These are phyloP conservation scores for Dusona sp. DNA, from an alignment of 2,888 invertebrate genomes.

Conservation along the genomic window DNA sequence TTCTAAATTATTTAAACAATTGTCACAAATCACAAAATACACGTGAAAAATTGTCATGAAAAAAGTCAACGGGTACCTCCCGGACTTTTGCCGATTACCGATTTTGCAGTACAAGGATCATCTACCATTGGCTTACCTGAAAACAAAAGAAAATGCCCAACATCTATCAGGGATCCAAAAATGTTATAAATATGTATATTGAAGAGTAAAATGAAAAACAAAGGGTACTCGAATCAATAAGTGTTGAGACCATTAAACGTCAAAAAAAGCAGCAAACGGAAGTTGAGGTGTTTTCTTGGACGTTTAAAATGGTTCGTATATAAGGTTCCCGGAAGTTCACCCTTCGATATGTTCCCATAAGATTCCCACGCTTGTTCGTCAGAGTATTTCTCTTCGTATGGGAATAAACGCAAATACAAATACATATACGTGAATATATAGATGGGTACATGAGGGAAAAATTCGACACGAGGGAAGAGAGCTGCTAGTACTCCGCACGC, in stretches of 20 bases:
- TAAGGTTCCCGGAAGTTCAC: constrained; percentile 34
- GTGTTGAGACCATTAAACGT: background rate
- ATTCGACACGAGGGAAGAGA: constrained; percentile 67
- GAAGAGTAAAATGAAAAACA: background rate
- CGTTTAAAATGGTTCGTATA: constrained; percentile 25
- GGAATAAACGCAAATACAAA: constrained; percentile 67
- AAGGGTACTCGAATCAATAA: background rate
- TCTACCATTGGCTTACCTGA: constrained; percentile 31
- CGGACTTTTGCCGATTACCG: background rate
- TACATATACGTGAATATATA: constrained; percentile 62
- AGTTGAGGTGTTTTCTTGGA: background rate
- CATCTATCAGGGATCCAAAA: background rate
- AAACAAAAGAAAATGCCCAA: constrained; percentile 5
- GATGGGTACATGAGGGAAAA: constrained; percentile 51
- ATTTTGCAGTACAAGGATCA: background rate
- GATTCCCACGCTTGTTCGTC: constrained; percentile 71
- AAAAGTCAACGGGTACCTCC: constrained; percentile 16
- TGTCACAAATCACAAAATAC: background rate
- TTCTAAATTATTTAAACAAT: background rate
- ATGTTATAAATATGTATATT: background rate
- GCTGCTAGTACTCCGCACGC: constrained; percentile 57
- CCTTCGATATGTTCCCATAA: constrained; percentile 41
- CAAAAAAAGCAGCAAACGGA: background rate
- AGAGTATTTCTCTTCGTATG: constrained; percentile 62
- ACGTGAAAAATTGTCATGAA: background rate